These are phyloP conservation scores for Megalopta genalis DNA, from an alignment of 1,140 invertebrate species.

Conservation along the genomic window DNA sequence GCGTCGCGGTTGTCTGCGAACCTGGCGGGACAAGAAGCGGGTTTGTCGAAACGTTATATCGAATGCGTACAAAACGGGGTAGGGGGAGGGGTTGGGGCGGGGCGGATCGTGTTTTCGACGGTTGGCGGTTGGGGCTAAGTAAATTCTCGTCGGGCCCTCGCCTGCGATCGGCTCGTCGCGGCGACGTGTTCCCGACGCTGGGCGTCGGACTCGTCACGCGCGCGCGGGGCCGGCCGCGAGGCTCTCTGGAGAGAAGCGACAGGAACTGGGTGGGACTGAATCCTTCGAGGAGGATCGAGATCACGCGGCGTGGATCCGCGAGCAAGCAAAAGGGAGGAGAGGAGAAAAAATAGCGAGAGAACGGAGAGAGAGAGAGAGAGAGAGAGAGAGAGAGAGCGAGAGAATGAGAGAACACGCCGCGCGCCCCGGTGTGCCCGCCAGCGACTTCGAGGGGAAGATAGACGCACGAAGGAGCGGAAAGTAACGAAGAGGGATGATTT, in stretches of 20 bases:
- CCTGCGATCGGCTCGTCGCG: conserved; percentile 38
- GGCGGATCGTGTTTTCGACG: conserved; percentile 44
- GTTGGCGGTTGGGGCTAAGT: not conserved
- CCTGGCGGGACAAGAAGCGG: not conserved
- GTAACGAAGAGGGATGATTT: conserved; percentile 59
- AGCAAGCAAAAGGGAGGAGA: no score
- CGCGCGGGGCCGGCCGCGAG: not conserved
- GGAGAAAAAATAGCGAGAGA: not conserved
- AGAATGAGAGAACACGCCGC: not conserved
- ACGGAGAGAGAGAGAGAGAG: not conserved
- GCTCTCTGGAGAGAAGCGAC: conserved; percentile 18
- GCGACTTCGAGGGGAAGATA: conserved; percentile 72
- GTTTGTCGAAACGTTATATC: conserved; percentile 29
- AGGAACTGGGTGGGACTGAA: not conserved
- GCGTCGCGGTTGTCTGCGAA: not conserved
- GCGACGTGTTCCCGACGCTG: conserved; percentile 48
- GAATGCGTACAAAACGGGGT: conserved; percentile 12
- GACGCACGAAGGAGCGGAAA: conserved; percentile 64
- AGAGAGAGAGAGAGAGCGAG: not conserved
- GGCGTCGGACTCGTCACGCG: conserved; percentile 46
- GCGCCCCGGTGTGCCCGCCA: conserved; percentile 63
- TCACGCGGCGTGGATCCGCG: not conserved
- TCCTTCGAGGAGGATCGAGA: not conserved
- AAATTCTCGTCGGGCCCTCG: no score
- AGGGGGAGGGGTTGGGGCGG: no score